Evolutionary conservation across 2,113 vertebrate genomes (phyloP).

Genomic region (Eubucco bourcierii): DNA sequence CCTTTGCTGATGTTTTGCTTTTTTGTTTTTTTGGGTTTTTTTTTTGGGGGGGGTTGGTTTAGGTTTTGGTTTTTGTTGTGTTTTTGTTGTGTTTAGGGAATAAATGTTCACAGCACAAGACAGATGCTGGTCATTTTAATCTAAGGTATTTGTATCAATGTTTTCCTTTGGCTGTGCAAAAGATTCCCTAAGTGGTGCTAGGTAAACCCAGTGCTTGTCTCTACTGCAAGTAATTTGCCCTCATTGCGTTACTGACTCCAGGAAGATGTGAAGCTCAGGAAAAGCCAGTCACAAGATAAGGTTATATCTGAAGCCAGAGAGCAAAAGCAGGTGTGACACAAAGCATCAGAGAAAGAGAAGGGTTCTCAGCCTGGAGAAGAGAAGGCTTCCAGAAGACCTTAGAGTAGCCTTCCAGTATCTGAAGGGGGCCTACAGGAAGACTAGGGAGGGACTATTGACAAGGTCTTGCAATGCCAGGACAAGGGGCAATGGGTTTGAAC

Average conservation of each 20-base stretch:
- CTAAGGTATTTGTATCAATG: background rate
- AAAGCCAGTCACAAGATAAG: background rate
- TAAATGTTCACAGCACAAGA: background rate
- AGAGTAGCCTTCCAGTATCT: too few relatives aligned
- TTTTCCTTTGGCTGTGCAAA: background rate
- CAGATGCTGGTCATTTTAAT: background rate
- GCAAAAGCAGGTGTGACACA: background rate
- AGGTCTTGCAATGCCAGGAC: too few relatives aligned
- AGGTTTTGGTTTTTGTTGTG: background rate
- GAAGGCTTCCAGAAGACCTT: too few relatives aligned
- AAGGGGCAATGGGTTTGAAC: too few relatives aligned
- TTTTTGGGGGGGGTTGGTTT: too few relatives aligned
- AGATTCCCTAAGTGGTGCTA: background rate
- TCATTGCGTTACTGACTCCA: rapidly evolving
- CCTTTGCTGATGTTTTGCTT: background rate
- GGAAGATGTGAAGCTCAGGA: background rate
- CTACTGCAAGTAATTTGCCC: background rate
- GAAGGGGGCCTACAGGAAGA: too few relatives aligned
- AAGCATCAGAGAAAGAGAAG: background rate
- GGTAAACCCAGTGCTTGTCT: background rate
- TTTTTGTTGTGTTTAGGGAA: background rate
- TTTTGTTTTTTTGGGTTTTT: background rate
- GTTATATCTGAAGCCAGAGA: background rate
- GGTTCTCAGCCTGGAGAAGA: too few relatives aligned
- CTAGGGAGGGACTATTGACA: too few relatives aligned